phyloP scores from a whole-genome alignment of 2,113 vertebrate genomes.

The Bettongia penicillata region DNA sequence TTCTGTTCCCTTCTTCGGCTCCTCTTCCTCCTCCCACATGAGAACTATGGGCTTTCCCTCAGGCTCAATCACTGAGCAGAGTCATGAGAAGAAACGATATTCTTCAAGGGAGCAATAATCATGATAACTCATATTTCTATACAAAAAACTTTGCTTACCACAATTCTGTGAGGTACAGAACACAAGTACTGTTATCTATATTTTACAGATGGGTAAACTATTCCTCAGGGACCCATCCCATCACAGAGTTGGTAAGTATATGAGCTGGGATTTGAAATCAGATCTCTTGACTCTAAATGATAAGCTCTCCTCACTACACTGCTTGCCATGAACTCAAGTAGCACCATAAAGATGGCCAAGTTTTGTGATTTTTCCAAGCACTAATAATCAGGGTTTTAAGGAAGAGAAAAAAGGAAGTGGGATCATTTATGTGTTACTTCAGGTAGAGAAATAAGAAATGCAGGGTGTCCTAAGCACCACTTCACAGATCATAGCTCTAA shows the following conservation, averaged over 20 bases:
- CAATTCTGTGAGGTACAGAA: background rate
- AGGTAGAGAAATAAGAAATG: background rate
- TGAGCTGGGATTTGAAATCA: background rate
- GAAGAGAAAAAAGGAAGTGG: background rate
- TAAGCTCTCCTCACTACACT: background rate
- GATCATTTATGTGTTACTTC: background rate
- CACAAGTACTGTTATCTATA: background rate
- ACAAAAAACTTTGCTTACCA: background rate
- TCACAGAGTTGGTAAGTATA: background rate
- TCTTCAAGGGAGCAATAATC: background rate
- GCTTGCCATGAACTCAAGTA: background rate
- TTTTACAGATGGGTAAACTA: background rate
- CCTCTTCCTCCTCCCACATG: background rate
- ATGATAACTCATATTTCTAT: background rate
- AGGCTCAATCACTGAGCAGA: background rate
- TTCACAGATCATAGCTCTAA: background rate
- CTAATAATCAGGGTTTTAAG: background rate
- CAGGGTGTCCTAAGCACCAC: background rate
- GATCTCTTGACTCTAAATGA: background rate
- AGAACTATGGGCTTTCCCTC: background rate
- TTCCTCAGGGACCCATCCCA: background rate
- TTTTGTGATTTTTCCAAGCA: background rate
- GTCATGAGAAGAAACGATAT: background rate
- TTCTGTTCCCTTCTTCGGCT: background rate
- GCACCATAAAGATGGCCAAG: background rate